A percentile compares a stretch with the other conserved stretches of the same genome.
These are phyloP conservation scores for Psix sp. DNA, from an alignment of 1,140 invertebrate species.

Conservation along the genomic window DNA sequence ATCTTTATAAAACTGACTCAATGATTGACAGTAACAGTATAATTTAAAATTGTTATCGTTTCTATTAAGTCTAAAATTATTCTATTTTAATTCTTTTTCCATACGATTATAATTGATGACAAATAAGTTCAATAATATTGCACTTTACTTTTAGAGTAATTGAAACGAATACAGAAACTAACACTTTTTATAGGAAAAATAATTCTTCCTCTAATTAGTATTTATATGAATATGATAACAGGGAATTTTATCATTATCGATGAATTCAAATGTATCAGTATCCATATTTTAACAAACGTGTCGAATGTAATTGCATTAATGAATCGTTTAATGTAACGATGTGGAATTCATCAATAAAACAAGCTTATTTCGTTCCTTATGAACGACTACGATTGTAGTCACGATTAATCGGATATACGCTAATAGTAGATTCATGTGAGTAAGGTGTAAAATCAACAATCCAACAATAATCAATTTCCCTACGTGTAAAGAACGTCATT, in stretches of 20 bases:
- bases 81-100: too few relatives aligned
- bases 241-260: constrained; percentile 15
- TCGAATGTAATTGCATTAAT: constrained; percentile 36
- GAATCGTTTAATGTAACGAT: constrained; percentile 24
- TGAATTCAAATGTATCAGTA: constrained; percentile 1
- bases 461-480: constrained; percentile 34
- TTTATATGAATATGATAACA: constrained; percentile 12
- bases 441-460: constrained; percentile 22
- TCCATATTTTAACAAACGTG: constrained; percentile 26
- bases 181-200: neutral
- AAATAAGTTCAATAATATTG: too few relatives aligned
- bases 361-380: constrained; percentile 38
- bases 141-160: too few relatives aligned
- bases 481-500: constrained; percentile 10
- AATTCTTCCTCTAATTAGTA: constrained; percentile 14
- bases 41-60: too few relatives aligned
- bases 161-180: neutral
- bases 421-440: neutral
- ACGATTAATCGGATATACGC: constrained; percentile 20
- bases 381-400: constrained; percentile 25
- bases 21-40: too few relatives aligned
- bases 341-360: constrained; percentile 43
- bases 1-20: too few relatives aligned
- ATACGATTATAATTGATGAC: too few relatives aligned
- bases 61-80: too few relatives aligned